Percentiles rank a stretch among this genome's conserved stretches.
These are phyloP conservation scores for Tenthredo distinguenda DNA, from an alignment of 2,888 invertebrate species.

Conservation along the genomic window DNA sequence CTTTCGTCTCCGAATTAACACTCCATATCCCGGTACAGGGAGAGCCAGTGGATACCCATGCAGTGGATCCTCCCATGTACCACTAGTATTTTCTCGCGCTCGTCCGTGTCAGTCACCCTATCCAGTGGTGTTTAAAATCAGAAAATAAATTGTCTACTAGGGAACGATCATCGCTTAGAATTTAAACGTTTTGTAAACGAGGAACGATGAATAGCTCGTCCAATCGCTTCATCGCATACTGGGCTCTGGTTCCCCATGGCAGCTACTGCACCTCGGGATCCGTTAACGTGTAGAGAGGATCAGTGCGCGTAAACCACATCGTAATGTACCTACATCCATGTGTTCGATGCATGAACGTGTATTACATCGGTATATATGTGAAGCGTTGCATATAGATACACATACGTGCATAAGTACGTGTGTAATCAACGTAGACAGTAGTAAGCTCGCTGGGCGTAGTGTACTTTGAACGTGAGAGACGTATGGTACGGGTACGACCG, in stretches of 20 bases:
- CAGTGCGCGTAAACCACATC: constrained; percentile 9
- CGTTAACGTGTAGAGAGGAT: constrained; percentile 2
- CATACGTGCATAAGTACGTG: not conserved
- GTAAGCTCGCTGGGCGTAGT: constrained; percentile 40
- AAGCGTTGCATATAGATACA: not conserved
- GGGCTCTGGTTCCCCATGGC: not conserved
- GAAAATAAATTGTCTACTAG: not conserved
- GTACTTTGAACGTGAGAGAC: constrained; percentile 45
- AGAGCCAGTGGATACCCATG: not conserved
- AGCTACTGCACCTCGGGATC: constrained; percentile 3
- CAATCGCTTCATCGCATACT: constrained; percentile 11
- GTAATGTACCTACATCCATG: not conserved
- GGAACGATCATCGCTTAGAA: not conserved
- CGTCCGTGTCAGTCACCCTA: constrained; percentile 7
- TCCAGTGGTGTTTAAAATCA: constrained; percentile 3
- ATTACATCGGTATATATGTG: not conserved
- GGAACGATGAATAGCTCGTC: constrained; percentile 6
- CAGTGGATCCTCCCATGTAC: not conserved
- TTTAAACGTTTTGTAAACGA: constrained; percentile 3
- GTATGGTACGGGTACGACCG: constrained; percentile 11
- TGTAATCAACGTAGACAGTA: constrained; percentile 25
- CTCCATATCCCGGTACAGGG: constrained; percentile 22
- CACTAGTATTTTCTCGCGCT: not conserved
- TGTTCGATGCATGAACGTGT: not conserved
- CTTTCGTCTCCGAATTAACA: constrained; percentile 18